A percentile compares a stretch with the other conserved stretches of the same genome.
Conservation (phyloP, 2,797 vertebrate genomes). For the Cercopithecus neglectus region DNA sequence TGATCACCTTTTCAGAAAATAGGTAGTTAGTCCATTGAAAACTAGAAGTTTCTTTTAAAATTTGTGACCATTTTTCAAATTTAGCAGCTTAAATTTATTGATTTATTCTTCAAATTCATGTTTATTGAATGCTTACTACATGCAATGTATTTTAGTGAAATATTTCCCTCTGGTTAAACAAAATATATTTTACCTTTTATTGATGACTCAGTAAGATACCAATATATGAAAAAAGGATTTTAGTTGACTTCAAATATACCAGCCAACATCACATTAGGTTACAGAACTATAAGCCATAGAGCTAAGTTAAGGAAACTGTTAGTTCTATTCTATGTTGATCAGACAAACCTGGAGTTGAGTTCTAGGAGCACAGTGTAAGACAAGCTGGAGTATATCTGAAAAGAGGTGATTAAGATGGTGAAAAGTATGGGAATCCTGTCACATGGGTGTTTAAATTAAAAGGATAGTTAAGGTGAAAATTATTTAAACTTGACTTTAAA, state of each 20-base stretch:
- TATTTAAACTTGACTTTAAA: slow-evolving; percentile 16
- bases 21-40: neutral
- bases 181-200: neutral
- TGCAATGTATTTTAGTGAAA: neutral
- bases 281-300: neutral
- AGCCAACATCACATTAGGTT: neutral
- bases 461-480: neutral
- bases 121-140: neutral
- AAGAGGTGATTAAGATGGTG: neutral
- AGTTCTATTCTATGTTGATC: neutral
- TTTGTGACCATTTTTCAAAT: neutral
- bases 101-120: neutral
- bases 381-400: neutral
- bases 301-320: neutral
- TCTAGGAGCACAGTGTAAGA: neutral
- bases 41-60: neutral
- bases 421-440: neutral
- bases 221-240: neutral
- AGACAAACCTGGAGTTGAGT: neutral
- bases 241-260: neutral
- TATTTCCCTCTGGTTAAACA: slow-evolving; percentile 32
- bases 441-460: neutral
- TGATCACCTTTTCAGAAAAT: slow-evolving; percentile 13
- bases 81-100: neutral
- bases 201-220: slow-evolving; percentile 2